Percentiles rank a stretch among this genome's conserved stretches.
These are phyloP conservation scores for Silurus asotus DNA, from an alignment of 2,113 vertebrate species.

Conservation along the genomic window DNA sequence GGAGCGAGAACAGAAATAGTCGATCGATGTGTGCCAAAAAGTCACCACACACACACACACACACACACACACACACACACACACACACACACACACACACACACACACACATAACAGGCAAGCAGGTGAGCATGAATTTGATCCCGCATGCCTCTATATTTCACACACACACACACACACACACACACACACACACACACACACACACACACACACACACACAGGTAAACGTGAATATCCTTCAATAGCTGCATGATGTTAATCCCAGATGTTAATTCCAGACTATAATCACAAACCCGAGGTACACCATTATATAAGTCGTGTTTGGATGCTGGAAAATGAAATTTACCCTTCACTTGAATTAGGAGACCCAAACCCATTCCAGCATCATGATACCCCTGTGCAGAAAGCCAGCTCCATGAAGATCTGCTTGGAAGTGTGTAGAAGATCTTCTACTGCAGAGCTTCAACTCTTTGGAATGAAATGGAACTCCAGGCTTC, in stretches of 20 bases:
- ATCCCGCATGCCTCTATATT: not conserved
- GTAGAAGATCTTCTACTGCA: too few species aligned
- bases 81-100: conserved; percentile 35
- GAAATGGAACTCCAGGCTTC: too few species aligned
- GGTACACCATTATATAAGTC: too few species aligned
- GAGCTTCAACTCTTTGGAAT: too few species aligned
- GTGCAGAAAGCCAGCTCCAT: too few species aligned
- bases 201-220: not conserved
- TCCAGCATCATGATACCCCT: too few species aligned
- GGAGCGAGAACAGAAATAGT: conserved; percentile 70
- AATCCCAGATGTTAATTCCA: not conserved
- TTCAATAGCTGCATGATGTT: not conserved
- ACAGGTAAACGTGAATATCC: not conserved
- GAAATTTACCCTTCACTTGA: too few species aligned
- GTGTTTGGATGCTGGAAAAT: too few species aligned
- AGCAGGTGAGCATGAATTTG: not conserved
- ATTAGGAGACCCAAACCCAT: too few species aligned
- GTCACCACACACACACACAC: conserved; percentile 34
- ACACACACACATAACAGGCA: not conserved
- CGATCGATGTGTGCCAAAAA: conserved; percentile 65
- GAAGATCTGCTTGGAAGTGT: too few species aligned
- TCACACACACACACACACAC: not conserved
- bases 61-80: conserved; percentile 45
- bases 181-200: not conserved
- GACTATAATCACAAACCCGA: too few species aligned